Evolutionary conservation across 1,140 invertebrate species (phyloP), one percentile per base, ranked within the genome.

Genomic region (Sarcophaga peregrina): DNA sequence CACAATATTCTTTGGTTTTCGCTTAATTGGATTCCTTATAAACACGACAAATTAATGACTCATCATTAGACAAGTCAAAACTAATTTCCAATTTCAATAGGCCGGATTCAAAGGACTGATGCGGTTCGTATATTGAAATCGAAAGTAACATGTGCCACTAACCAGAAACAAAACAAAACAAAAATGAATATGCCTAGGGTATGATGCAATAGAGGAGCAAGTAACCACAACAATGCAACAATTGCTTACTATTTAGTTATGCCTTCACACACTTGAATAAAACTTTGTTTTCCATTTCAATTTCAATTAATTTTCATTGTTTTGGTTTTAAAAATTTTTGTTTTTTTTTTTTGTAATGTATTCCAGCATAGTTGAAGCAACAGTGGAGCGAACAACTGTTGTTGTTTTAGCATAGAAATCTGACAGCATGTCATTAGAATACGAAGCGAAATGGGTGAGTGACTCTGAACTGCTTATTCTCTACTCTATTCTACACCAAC

Each of bases 361-460:
- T 68, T 15, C n/a, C 58, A 68, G 58, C n/a, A n/a, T n/a, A 37
- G 20, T 68, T 8, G 8, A 68, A 58, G 54, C 13, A 58, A 68
- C 62, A 20, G 9, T 68, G 17, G 7, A 50, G 10, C 15, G 8
- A 78, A 50, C 75, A 78, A 78, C 75, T 78, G 75, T 78, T 78
- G 75, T 78, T 78, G 50, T 52, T 78, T 78, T 78, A 50, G 75
- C 75, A 78, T 78, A 48, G 75, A 78, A 78, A 78, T 78, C 75
- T 78, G 75, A 78, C 75, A 78, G 48, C 47, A 4, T 50, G 20
- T 78, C 75, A 78, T 52, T 78, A 52, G 75, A 50, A 50, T 6
- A 17, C 62, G 0, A 20, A 68, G 7, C 62, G 0, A 20, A 68
- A 25, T 25, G 47, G 20, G 9, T 50, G 75, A 78, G 11, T 76